Conservation (phyloP, 2,113 vertebrate species). For the Gavia stellata region DNA sequence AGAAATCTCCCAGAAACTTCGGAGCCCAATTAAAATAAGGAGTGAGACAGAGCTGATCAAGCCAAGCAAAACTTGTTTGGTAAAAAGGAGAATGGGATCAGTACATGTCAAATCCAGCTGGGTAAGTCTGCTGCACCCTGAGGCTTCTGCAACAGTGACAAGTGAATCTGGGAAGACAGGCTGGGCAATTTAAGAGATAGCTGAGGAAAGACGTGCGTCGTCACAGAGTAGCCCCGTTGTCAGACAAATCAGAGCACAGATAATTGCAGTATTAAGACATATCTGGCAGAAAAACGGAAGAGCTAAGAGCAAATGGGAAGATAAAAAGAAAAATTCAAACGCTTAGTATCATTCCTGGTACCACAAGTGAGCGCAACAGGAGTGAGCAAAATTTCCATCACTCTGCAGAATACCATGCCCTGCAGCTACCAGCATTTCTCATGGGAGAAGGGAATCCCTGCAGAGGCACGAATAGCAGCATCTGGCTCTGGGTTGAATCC, state of each 20-base stretch:
- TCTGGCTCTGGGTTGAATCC: not conserved
- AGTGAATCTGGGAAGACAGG: not conserved
- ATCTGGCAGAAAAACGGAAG: not conserved
- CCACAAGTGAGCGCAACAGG: not conserved
- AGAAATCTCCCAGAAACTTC: not conserved
- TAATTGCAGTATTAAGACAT: not conserved
- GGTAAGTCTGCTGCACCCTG: not conserved
- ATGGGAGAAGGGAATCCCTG: slow-evolving; percentile 27
- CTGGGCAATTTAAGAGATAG: not conserved
- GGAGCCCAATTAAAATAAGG: not conserved
- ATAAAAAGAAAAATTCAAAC: not conserved
- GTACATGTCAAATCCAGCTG: not conserved
- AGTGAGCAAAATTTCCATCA: not conserved
- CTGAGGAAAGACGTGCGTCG: not conserved
- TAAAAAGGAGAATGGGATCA: not conserved
- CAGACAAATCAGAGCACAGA: not conserved
- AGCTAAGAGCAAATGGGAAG: not conserved
- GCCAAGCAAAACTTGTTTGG: not conserved
- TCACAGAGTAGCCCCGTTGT: not conserved
- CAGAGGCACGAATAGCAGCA: not conserved
- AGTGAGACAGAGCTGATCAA: not conserved
- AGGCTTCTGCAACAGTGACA: not conserved
- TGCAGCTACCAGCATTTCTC: not conserved
- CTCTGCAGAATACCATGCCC: not conserved
- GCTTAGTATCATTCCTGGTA: not conserved